Conservation (phyloP, 1,140 invertebrate genomes). For the Geopemphigus sp. region DNA sequence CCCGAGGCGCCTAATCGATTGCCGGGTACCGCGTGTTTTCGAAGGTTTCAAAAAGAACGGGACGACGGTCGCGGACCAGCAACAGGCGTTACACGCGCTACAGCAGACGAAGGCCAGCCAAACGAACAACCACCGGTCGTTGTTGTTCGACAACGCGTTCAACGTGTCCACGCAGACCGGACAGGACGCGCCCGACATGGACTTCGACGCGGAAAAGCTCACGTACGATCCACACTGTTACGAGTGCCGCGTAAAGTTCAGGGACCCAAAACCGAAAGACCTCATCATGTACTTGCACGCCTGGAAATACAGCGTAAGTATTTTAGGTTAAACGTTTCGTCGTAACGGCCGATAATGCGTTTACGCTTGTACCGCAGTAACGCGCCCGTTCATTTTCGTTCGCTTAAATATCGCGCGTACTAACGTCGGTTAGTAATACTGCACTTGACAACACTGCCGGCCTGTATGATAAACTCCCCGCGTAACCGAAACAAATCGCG, state of each 20-base stretch:
- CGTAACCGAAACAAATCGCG: neutral
- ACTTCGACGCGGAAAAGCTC: conserved; percentile 72
- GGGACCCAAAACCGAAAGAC: conserved; percentile 85
- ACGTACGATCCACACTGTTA: conserved; percentile 83
- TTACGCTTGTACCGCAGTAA: no score
- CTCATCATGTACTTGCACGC: conserved; percentile 95
- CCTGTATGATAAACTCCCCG: neutral
- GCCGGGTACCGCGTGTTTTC: neutral
- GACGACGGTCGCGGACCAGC: neutral
- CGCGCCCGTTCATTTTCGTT: no score
- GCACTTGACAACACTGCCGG: neutral
- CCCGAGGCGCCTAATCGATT: no score
- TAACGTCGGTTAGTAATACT: no score
- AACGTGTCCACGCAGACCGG: conserved; percentile 81
- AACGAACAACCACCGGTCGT: conserved; percentile 13
- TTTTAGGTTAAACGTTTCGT: no score
- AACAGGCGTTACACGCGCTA: neutral
- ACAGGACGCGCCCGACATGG: conserved; percentile 67
- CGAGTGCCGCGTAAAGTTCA: conserved; percentile 86
- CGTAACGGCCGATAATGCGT: no score
- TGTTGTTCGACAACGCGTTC: conserved; percentile 58
- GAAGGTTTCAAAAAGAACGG: conserved; percentile 1
- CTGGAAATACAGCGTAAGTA: conserved; percentile 58
- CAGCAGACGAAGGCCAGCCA: neutral
- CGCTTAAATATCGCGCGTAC: no score